Evolutionary conservation across 30 jellyfish, hydroid and myxozoan genomes (phyloP).

Genomic region (Hydractinia echinata): DNA sequence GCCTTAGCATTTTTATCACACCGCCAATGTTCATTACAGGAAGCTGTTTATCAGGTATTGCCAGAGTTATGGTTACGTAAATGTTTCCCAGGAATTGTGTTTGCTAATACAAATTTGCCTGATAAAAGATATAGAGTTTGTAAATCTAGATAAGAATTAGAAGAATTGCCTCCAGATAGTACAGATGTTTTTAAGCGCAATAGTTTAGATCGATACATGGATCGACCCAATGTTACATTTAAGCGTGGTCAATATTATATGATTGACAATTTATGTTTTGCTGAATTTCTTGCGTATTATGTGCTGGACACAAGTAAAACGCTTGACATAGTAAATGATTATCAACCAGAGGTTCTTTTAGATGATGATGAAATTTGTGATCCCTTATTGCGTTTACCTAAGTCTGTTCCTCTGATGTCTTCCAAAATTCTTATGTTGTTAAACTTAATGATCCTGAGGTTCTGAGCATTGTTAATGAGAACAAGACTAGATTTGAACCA

Average conservation of each 20-base stretch:
- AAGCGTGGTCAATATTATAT: slow-evolving; percentile 18
- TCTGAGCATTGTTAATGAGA: slow-evolving; percentile 1
- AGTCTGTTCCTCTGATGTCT: slow-evolving; percentile 8
- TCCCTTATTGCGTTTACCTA: not conserved
- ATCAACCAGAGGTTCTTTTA: slow-evolving; percentile 14
- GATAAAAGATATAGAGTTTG: slow-evolving; percentile 21
- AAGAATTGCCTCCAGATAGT: slow-evolving; percentile 30
- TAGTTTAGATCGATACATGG: slow-evolving; percentile 21
- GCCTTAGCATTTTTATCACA: not conserved
- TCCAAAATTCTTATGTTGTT: slow-evolving; percentile 1
- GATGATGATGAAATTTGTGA: slow-evolving; percentile 7
- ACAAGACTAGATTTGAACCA: slow-evolving; percentile 8
- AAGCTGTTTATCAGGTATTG: slow-evolving; percentile 16
- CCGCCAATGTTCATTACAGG: slow-evolving; percentile 1
- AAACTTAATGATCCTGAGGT: not conserved
- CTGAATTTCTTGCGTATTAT: slow-evolving; percentile 30
- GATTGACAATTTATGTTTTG: slow-evolving; percentile 17
- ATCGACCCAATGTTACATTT: slow-evolving; percentile 23
- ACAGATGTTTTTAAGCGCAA: slow-evolving; percentile 24
- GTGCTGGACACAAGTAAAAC: slow-evolving; percentile 6
- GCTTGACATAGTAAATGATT: not conserved
- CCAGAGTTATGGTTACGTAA: slow-evolving; percentile 23
- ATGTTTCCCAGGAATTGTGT: not conserved
- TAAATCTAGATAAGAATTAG: slow-evolving; percentile 17
- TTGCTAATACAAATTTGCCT: slow-evolving; percentile 11